Evolutionary conservation across 2,888 invertebrate genomes (phyloP).

Genomic region (Thera obeliscata): DNA sequence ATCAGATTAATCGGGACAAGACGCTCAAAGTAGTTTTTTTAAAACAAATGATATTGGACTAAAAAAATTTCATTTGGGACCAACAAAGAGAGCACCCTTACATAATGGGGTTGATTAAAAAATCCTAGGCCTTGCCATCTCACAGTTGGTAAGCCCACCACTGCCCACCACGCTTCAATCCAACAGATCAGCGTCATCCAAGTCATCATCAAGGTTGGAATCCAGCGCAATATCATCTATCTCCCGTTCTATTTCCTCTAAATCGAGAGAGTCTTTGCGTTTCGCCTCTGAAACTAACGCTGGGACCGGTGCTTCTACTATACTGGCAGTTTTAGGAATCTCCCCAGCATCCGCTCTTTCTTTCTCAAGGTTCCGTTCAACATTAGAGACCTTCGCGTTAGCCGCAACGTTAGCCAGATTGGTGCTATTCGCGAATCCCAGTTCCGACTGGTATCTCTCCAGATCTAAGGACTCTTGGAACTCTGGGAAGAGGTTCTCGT

Average conservation of each 20-base stretch:
- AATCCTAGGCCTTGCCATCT: background rate
- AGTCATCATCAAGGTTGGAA: constrained; percentile 30
- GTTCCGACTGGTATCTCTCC: constrained; percentile 23
- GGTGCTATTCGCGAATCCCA: constrained; percentile 31
- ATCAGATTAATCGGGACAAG: no score
- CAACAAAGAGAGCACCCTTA: background rate
- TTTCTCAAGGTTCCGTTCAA: constrained; percentile 25
- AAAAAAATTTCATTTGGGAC: no score
- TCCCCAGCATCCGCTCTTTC: constrained; percentile 19
- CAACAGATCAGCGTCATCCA: constrained; percentile 30
- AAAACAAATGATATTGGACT: no score
- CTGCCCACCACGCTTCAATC: constrained; percentile 28
- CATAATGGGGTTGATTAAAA: background rate
- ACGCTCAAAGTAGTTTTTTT: no score
- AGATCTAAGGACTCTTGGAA: constrained; percentile 26
- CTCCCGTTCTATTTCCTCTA: constrained; percentile 32
- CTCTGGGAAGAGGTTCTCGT: constrained; percentile 32
- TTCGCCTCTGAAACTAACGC: constrained; percentile 13
- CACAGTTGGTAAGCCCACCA: constrained; percentile 9
- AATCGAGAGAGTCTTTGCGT: constrained; percentile 29
- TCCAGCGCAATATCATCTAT: constrained; percentile 31
- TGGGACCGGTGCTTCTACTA: constrained; percentile 2
- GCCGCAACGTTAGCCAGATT: constrained; percentile 29
- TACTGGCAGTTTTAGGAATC: background rate
- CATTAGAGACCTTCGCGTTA: constrained; percentile 31